Evolutionary conservation across 2,797 vertebrate species (phyloP).

Genomic region (Enteromius radiatus): DNA sequence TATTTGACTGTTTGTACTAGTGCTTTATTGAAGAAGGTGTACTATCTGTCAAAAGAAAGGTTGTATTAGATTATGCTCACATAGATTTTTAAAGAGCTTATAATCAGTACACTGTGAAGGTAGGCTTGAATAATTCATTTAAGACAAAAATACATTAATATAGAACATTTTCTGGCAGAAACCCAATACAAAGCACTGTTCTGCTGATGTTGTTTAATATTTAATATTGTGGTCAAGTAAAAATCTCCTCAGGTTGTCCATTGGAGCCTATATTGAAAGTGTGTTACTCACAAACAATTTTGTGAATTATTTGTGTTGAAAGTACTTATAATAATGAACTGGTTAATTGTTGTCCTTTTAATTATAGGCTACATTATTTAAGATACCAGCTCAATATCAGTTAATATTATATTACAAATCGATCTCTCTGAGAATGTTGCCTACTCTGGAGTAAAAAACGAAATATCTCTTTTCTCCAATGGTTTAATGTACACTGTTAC

Average conservation of each 20-base stretch:
- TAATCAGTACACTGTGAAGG: not conserved
- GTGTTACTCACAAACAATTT: not conserved
- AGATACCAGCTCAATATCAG: not conserved
- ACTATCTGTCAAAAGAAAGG: not conserved
- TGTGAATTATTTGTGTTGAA: slow-evolving; percentile 5
- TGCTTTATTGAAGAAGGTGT: not conserved
- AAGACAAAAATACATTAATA: slow-evolving; percentile 5
- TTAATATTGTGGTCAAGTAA: slow-evolving; percentile 1
- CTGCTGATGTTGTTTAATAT: not conserved
- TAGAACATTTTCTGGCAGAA: not conserved
- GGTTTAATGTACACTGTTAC: not conserved
- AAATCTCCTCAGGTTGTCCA: not conserved
- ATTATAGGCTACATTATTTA: not conserved
- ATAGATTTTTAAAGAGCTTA: slow-evolving; percentile 5
- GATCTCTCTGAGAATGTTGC: not conserved
- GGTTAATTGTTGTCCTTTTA: not conserved
- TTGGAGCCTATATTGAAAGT: not conserved
- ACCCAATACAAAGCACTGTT: not conserved
- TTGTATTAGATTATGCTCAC: not conserved
- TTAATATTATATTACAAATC: not conserved
- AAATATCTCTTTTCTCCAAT: not conserved
- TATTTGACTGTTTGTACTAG: not conserved
- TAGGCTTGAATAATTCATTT: not conserved
- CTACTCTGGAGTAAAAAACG: not conserved
- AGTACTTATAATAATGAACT: not conserved